These are phyloP conservation scores for Octonoba sinensis DNA, from an alignment of 2,888 invertebrate genomes.

Conservation along the genomic window DNA sequence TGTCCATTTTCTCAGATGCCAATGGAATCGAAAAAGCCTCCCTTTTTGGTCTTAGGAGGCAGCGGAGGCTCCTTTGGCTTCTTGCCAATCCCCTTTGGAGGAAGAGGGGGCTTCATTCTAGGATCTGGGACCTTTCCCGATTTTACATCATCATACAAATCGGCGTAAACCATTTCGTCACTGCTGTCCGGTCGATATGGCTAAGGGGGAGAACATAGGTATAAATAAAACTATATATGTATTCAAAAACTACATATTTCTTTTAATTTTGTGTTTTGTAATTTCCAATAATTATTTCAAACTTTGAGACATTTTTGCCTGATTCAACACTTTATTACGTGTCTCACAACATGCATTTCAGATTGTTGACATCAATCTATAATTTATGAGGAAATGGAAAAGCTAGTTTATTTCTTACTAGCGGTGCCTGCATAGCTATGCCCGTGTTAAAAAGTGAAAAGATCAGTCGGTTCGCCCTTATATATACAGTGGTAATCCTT, in stretches of 20 bases:
- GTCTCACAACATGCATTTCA: no score
- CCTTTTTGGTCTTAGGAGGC: conserved; percentile 64
- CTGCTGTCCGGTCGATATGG: conserved; percentile 66
- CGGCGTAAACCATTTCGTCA: conserved; percentile 67
- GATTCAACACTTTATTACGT: no score
- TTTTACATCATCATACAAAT: conserved; percentile 67
- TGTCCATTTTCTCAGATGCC: conserved; percentile 38
- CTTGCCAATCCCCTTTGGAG: conserved; percentile 66
- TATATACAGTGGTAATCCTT: no score
- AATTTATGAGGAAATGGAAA: no score
- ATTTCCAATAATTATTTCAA: no score
- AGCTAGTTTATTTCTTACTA: no score
- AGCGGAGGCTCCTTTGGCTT: conserved; percentile 65
- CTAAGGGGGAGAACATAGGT: conserved; percentile 21
- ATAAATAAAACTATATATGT: neutral
- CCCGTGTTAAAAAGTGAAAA: no score
- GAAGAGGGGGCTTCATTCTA: conserved; percentile 66
- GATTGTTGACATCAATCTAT: no score
- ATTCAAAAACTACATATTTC: neutral
- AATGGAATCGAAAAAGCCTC: conserved; percentile 52
- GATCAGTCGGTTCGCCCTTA: no score
- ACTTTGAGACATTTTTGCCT: no score
- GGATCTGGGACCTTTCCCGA: conserved; percentile 66
- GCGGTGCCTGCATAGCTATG: no score
- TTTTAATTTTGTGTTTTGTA: no score